phyloP scores from a whole-genome alignment of 2,797 vertebrate genomes.

The Prionace glauca region DNA sequence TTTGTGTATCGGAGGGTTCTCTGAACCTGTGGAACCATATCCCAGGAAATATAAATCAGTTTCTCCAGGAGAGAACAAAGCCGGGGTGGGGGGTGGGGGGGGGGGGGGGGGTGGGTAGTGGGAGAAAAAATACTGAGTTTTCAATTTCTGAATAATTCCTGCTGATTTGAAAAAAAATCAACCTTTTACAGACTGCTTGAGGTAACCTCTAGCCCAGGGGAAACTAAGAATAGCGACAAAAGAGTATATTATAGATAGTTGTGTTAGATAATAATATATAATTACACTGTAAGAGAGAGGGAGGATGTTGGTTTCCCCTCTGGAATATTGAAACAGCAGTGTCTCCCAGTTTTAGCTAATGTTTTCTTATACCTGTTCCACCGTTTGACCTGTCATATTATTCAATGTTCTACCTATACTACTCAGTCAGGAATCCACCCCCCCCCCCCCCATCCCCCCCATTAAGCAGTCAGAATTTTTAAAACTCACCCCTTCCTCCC shows the following conservation, averaged over 20 bases:
- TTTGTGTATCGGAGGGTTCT: too few species aligned
- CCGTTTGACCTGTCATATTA: neutral
- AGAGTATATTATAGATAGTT: conserved; percentile 9
- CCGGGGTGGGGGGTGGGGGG: neutral
- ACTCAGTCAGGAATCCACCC: neutral
- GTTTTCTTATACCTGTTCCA: neutral
- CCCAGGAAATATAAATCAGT: neutral
- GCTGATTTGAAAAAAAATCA: conserved; percentile 49
- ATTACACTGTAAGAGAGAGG: neutral
- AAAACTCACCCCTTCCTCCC: neutral
- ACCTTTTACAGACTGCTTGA: neutral
- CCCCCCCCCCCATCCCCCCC: too few species aligned
- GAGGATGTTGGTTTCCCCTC: neutral
- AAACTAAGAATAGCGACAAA: neutral
- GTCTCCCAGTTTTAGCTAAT: neutral
- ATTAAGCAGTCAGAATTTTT: neutral
- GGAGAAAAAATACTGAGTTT: neutral
- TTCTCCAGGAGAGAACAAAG: conserved; percentile 1
- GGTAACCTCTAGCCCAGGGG: neutral
- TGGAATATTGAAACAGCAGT: conserved; percentile 13
- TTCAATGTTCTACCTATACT: neutral
- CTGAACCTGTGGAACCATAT: neutral
- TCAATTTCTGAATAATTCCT: conserved; percentile 46
- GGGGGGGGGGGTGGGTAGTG: neutral
- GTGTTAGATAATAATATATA: neutral